phyloP scores from a whole-genome alignment of 92 coral and sea anemone species.

The Porites lobata region DNA sequence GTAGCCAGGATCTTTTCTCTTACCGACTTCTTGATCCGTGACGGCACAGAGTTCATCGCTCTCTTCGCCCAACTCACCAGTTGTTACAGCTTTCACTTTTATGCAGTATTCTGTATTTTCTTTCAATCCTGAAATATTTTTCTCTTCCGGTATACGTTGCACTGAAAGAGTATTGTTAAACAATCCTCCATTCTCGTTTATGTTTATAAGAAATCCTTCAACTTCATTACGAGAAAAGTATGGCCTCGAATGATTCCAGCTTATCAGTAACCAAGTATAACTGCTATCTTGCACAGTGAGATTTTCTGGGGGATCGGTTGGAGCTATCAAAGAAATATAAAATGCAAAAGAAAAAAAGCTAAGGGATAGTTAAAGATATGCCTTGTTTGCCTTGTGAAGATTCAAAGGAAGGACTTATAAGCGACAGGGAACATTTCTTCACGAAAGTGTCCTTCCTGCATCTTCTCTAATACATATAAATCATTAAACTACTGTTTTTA shows the following conservation, averaged over 20 bases:
- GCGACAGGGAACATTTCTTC: too few species aligned
- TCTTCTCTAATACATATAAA: too few species aligned
- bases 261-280: neutral
- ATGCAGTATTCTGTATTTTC: neutral
- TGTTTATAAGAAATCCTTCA: neutral
- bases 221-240: neutral
- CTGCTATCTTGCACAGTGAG: neutral
- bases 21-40: conserved; percentile 47
- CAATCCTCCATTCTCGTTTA: neutral
- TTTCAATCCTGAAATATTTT: neutral
- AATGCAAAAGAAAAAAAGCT: neutral
- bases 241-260: conserved; percentile 20
- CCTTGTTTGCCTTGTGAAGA: too few species aligned
- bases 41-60: neutral
- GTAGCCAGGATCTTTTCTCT: neutral
- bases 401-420: too few species aligned
- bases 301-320: neutral
- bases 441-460: too few species aligned
- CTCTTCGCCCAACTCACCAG: neutral
- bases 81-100: neutral
- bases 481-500: too few species aligned
- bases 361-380: neutral
- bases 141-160: neutral
- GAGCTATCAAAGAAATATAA: neutral
- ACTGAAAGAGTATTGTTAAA: neutral